phyloP scores from a whole-genome alignment of 2,113 vertebrate genomes.

The Anser brachyrhynchus region DNA sequence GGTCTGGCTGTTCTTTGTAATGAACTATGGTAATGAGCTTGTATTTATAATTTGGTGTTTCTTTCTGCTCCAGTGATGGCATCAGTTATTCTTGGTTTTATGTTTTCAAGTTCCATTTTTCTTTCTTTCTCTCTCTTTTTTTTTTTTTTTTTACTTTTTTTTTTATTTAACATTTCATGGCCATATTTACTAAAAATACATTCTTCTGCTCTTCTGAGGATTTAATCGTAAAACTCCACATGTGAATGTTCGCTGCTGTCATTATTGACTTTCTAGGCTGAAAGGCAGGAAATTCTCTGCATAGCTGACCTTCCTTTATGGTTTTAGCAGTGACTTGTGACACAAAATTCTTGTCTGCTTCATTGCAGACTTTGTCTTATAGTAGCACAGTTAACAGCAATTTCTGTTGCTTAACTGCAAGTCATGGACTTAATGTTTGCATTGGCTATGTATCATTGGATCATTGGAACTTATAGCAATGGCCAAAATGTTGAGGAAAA shows the following conservation, averaged over 20 bases:
- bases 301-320: slow-evolving; percentile 63
- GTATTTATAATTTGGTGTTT: not conserved
- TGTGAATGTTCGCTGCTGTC: slow-evolving; percentile 30
- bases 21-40: not conserved
- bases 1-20: not conserved
- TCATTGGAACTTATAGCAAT: not conserved
- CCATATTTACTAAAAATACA: not conserved
- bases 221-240: slow-evolving; percentile 18
- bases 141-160: too few relatives aligned
- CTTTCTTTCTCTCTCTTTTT: not conserved
- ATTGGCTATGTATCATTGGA: not conserved
- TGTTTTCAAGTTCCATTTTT: not conserved
- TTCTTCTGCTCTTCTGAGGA: slow-evolving; percentile 12
- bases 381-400: slow-evolving; percentile 8
- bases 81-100: not conserved
- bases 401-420: slow-evolving; percentile 20
- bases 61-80: not conserved
- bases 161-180: not conserved
- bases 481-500: not conserved
- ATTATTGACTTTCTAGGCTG: slow-evolving; percentile 50
- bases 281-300: slow-evolving; percentile 76
- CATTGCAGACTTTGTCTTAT: not conserved
- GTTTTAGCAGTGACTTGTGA: slow-evolving; percentile 55
- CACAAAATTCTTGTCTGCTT: slow-evolving; percentile 8
- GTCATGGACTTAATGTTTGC: slow-evolving; percentile 11